Evolutionary conservation across 1,140 invertebrate species (phyloP), one percentile per base, ranked within the genome.

Genomic region (Drosophila azteca): DNA sequence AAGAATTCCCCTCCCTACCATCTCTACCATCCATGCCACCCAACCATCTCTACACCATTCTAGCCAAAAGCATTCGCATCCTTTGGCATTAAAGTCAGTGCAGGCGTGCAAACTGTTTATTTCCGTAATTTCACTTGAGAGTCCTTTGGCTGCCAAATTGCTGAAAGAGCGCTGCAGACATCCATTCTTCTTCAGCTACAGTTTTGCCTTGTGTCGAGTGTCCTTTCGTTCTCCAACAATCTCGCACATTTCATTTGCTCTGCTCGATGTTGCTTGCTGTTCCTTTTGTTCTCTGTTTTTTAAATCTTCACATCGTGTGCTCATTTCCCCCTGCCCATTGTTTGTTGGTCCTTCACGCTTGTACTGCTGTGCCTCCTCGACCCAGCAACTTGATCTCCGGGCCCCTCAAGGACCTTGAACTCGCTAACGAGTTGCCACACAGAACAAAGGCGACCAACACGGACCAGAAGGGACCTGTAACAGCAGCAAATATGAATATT

Each of bases 91-190:
- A 80, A 79, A 80, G 80, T 50, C 63, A 61, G 51, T 83, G 79
- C 75, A 77, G 44, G 65, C 72, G 75, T 83, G 79, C 65, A 69
- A 80, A 85, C 72, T 77, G 73, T 77, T 81, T 84, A 81, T 87
- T 84, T 84, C 73, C 81, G 58, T 74, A 60, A 85, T 77, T 80
- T 82, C 50, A 82, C 63, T 79, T 53, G 55, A 75, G 74, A 79
- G 50, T 26, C 51, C 60, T 52, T 64, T 63, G 51, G 53, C 46
- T 50, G 60, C 48, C 20, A 72, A 74, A 67, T 45, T 50, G 59
- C 55, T 46, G 58, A 72, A 46, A 29, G 44, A 46, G 45, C 48
- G 39, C 44, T 20, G 22, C 13, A 44, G n/a, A n/a, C 44, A 41
- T 29, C 57, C 39, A 6, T 51, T 41, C 31, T 31, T 6, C 29